phyloP scores from a whole-genome alignment of 2,113 vertebrate genomes.

The Nycticebus coucang region DNA sequence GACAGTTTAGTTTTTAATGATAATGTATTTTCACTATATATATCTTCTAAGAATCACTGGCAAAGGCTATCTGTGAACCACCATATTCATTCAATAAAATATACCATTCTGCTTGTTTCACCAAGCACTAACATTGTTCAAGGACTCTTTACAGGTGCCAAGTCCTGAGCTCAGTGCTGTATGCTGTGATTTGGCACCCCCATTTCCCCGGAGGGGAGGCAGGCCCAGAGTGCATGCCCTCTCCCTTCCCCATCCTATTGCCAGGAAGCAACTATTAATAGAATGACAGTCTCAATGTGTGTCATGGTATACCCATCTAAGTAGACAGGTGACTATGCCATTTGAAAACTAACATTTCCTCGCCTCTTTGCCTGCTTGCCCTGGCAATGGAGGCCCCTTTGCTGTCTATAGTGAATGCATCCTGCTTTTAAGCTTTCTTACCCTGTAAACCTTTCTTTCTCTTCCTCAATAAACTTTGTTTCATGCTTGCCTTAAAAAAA shows the following conservation, averaged over 20 bases:
- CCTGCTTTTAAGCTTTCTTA: too few relatives aligned
- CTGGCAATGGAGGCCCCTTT: too few relatives aligned
- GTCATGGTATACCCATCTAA: neutral
- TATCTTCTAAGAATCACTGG: neutral
- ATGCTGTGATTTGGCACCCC: neutral
- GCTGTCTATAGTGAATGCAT: too few relatives aligned
- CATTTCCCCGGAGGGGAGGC: neutral
- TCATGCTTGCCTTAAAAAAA: too few relatives aligned
- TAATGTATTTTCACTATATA: neutral
- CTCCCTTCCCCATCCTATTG: too few relatives aligned
- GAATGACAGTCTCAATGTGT: neutral
- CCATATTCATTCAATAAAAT: neutral
- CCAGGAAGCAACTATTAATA: neutral
- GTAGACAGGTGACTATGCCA: neutral
- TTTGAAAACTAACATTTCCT: neutral
- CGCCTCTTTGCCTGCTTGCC: too few relatives aligned
- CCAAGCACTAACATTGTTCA: neutral
- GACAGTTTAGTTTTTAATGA: neutral
- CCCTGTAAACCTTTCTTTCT: too few relatives aligned
- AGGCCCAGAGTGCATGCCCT: neutral
- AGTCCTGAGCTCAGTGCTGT: neutral
- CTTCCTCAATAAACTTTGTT: too few relatives aligned
- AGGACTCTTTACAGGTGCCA: too few relatives aligned
- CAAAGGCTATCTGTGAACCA: neutral
- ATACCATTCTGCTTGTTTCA: neutral